Evolutionary conservation across 2,888 invertebrate genomes (phyloP).

Genomic region (Abrostola tripartita): DNA sequence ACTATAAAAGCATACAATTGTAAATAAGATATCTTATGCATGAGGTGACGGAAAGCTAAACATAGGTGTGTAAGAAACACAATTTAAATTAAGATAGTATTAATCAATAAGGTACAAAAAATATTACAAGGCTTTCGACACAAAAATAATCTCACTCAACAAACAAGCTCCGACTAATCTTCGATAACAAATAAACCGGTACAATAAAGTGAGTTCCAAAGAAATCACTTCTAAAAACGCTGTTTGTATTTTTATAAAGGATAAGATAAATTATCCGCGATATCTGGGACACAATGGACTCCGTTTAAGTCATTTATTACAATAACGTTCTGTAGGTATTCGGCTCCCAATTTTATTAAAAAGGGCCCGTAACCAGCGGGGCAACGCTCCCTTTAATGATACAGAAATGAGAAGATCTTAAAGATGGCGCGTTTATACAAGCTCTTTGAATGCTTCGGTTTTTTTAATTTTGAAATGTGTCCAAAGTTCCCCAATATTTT

Average conservation of each 20-base stretch:
- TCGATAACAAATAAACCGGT: neutral
- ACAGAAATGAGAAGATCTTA: constrained; percentile 46
- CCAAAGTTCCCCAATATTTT: constrained; percentile 54
- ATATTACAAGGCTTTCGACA: neutral
- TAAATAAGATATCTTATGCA: too few relatives aligned
- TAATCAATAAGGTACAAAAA: too few relatives aligned
- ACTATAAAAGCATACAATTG: too few relatives aligned
- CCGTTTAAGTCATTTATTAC: constrained; percentile 55
- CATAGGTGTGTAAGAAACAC: too few relatives aligned
- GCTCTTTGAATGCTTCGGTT: constrained; percentile 39
- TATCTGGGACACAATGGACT: constrained; percentile 45
- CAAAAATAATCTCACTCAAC: neutral
- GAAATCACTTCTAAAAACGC: constrained; percentile 41
- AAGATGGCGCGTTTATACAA: constrained; percentile 24
- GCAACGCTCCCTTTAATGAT: constrained; percentile 37
- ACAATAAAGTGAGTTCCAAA: constrained; percentile 24
- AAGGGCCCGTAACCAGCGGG: constrained; percentile 40
- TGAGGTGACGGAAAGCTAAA: too few relatives aligned
- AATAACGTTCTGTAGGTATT: constrained; percentile 48
- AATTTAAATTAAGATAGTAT: too few relatives aligned
- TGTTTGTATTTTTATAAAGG: constrained; percentile 43
- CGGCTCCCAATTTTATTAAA: constrained; percentile 43
- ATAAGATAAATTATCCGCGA: constrained; percentile 50
- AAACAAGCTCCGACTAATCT: constrained; percentile 3
- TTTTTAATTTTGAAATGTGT: constrained; percentile 52